phyloP scores from a whole-genome alignment of 2,888 invertebrate species.

The Cynaeus angustus region DNA sequence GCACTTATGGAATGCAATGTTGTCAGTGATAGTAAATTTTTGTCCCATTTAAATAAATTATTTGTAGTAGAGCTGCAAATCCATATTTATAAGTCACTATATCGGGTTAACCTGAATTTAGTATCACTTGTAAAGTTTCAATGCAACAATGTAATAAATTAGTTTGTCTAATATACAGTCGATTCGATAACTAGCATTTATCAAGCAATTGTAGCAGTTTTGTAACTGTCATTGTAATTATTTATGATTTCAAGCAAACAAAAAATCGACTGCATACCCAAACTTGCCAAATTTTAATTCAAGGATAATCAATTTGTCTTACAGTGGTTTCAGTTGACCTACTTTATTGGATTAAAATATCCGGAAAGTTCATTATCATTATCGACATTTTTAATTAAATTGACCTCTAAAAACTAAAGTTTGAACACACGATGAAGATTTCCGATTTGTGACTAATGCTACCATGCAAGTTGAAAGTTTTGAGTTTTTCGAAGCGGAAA shows the following conservation, averaged over 20 bases:
- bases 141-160: slow-evolving; percentile 46
- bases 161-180: slow-evolving; percentile 19
- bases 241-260: background rate
- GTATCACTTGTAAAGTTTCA: slow-evolving; percentile 47
- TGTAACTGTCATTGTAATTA: slow-evolving; percentile 18
- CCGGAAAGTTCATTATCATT: slow-evolving; percentile 23
- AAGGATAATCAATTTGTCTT: slow-evolving; percentile 23
- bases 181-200: slow-evolving; percentile 22
- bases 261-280: background rate
- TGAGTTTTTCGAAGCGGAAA: slow-evolving; percentile 13
- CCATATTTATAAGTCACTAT: slow-evolving; percentile 56
- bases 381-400: slow-evolving; percentile 6
- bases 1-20: no score
- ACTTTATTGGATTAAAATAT: slow-evolving; percentile 13
- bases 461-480: slow-evolving; percentile 7
- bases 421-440: no score
- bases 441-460: background rate
- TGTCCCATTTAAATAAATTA: slow-evolving; percentile 56
- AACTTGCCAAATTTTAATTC: slow-evolving; percentile 5
- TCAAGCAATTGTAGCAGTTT: slow-evolving; percentile 7
- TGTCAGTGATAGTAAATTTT: slow-evolving; percentile 36
- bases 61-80: slow-evolving; percentile 47
- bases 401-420: background rate
- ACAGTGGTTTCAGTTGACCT: slow-evolving; percentile 16
- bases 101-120: slow-evolving; percentile 56